Evolutionary conservation across 1,140 invertebrate species (phyloP).

Genomic region (Aphaenogaster ashmeadi): DNA sequence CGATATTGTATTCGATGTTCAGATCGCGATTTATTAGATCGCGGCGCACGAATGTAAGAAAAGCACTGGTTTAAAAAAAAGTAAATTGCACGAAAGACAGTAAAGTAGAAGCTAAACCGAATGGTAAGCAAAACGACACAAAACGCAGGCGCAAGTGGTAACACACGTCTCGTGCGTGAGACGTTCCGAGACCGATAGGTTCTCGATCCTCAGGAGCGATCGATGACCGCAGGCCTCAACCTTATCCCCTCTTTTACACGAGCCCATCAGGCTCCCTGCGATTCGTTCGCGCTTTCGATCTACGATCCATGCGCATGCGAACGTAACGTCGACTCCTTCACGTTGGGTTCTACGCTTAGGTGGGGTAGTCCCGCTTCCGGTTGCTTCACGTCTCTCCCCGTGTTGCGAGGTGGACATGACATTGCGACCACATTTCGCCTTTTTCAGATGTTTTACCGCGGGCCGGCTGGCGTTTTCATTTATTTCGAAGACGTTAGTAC

Average conservation of each 20-base stretch:
- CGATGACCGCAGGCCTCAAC: background rate
- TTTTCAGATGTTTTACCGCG: background rate
- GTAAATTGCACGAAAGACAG: background rate
- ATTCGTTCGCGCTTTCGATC: slow-evolving; percentile 15
- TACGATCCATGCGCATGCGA: background rate
- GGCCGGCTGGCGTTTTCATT: background rate
- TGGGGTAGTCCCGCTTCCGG: background rate
- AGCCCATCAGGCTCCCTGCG: background rate
- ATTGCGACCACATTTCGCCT: background rate
- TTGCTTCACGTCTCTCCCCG: no score
- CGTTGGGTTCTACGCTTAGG: background rate
- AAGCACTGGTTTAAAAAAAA: background rate
- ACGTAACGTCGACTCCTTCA: background rate
- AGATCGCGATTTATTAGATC: background rate
- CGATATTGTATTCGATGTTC: background rate
- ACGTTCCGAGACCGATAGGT: background rate
- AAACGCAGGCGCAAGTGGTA: background rate
- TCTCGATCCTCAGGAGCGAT: background rate
- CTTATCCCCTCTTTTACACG: background rate
- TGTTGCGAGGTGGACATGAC: background rate
- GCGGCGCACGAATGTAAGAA: background rate
- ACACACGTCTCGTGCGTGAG: background rate
- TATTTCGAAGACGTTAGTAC: background rate
- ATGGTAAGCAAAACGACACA: background rate
- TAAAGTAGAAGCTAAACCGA: background rate